A percentile compares a stretch with the other conserved stretches of the same genome.
phyloP scores from a whole-genome alignment of 2,797 vertebrate species.

The Rachycentron canadum region DNA sequence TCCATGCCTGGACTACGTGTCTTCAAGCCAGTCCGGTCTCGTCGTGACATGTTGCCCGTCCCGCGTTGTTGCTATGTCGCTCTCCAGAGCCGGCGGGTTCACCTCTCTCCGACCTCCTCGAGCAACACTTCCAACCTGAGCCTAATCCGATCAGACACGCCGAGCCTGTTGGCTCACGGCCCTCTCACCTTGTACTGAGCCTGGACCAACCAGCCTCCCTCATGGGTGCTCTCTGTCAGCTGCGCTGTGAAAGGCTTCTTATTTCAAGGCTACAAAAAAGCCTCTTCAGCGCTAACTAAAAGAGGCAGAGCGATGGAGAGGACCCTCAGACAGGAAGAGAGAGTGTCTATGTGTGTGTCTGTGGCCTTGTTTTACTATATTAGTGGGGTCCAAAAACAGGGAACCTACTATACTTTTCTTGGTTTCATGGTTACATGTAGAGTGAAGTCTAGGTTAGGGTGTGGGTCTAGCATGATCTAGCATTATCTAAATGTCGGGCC shows the following conservation, averaged over 20 bases:
- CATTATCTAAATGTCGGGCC: too few species aligned
- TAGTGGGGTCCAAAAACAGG: too few species aligned
- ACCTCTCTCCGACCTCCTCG: constrained; percentile 58
- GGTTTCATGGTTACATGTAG: too few species aligned
- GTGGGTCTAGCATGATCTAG: too few species aligned
- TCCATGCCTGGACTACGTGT: constrained; percentile 2
- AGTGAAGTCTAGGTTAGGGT: too few species aligned
- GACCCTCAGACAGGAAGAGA: constrained; percentile 43
- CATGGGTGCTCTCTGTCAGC: constrained; percentile 58
- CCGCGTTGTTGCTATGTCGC: neutral
- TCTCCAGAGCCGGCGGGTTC: constrained; percentile 37
- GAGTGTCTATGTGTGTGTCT: neutral
- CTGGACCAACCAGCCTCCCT: constrained; percentile 53
- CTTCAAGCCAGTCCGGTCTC: neutral
- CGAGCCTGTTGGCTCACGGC: constrained; percentile 45
- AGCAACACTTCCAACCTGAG: constrained; percentile 49
- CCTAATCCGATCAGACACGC: constrained; percentile 70
- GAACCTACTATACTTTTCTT: too few species aligned
- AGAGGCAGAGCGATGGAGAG: constrained; percentile 53
- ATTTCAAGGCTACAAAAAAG: constrained; percentile 64
- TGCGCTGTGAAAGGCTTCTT: constrained; percentile 58
- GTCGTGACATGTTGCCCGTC: constrained; percentile 15
- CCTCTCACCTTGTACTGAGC: constrained; percentile 62
- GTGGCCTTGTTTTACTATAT: too few species aligned
- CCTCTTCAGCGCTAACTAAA: constrained; percentile 63